These are phyloP conservation scores for Spheniscus humboldti DNA, from an alignment of 2,797 vertebrate species.

Conservation along the genomic window DNA sequence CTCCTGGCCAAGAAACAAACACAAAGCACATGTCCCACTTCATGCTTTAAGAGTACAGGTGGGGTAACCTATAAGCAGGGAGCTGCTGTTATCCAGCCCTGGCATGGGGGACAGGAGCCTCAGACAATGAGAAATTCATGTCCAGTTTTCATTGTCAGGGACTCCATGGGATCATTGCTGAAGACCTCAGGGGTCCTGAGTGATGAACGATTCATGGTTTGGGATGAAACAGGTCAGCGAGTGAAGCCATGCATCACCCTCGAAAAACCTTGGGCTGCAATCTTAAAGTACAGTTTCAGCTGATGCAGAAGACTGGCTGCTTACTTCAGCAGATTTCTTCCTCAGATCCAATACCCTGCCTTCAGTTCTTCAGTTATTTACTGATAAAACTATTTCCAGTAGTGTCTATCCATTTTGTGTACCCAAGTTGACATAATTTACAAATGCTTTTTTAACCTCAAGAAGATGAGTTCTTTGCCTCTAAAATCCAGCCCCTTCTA, in stretches of 20 bases:
- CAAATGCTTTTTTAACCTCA: not conserved
- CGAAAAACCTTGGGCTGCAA: not conserved
- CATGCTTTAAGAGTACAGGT: not conserved
- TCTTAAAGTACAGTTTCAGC: not conserved
- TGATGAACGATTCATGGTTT: not conserved
- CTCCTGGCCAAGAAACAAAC: not conserved
- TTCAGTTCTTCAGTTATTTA: not conserved
- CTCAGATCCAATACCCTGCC: not conserved
- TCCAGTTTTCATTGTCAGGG: not conserved
- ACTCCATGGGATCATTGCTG: not conserved
- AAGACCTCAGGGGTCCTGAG: not conserved
- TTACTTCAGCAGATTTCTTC: not conserved
- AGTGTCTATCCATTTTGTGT: not conserved
- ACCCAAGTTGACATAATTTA: not conserved
- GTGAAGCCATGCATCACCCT: not conserved
- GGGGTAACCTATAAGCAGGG: not conserved
- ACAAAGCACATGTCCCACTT: not conserved
- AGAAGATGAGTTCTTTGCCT: not conserved
- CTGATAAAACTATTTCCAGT: not conserved
- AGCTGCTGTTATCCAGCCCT: not conserved
- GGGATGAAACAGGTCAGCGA: not conserved
- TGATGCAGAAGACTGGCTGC: not conserved
- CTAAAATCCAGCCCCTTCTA: not conserved
- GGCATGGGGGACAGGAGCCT: not conserved
- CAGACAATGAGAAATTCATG: not conserved